These are phyloP conservation scores for Caenorhabditis remanei DNA, from an alignment of 1,140 invertebrate genomes.

Conservation along the genomic window DNA sequence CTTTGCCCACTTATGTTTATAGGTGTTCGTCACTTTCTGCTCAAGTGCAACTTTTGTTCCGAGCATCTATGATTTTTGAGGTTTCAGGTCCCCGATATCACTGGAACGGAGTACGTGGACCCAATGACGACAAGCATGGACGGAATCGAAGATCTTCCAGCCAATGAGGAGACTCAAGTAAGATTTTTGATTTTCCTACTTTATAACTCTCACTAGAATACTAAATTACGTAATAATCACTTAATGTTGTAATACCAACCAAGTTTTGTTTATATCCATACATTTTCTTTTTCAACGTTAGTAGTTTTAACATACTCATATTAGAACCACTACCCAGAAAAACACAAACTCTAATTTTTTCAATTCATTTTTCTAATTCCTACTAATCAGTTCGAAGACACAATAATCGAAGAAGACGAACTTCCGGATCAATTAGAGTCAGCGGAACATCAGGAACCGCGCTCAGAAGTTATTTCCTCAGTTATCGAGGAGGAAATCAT, in stretches of 20 bases:
- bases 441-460: slow-evolving; percentile 63
- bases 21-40: slow-evolving; percentile 7
- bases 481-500: slow-evolving; percentile 34
- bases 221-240: too few species aligned
- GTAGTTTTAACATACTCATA: background rate
- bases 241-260: too few species aligned
- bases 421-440: slow-evolving; percentile 66
- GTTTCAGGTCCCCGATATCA: slow-evolving; percentile 76
- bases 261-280: background rate
- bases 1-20: background rate
- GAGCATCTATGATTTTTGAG: slow-evolving; percentile 2
- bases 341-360: background rate
- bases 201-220: too few species aligned
- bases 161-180: slow-evolving; percentile 68
- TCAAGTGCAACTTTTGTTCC: slow-evolving; percentile 19
- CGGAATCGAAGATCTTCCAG: slow-evolving; percentile 75
- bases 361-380: background rate
- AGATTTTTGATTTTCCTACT: background rate
- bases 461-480: slow-evolving; percentile 15
- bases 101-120: slow-evolving; percentile 74
- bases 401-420: slow-evolving; percentile 63
- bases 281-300: background rate
- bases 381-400: slow-evolving; percentile 59
- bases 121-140: slow-evolving; percentile 77
- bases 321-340: background rate